Conservation (phyloP, 2,113 vertebrate genomes). For the Etheostoma cragini region DNA sequence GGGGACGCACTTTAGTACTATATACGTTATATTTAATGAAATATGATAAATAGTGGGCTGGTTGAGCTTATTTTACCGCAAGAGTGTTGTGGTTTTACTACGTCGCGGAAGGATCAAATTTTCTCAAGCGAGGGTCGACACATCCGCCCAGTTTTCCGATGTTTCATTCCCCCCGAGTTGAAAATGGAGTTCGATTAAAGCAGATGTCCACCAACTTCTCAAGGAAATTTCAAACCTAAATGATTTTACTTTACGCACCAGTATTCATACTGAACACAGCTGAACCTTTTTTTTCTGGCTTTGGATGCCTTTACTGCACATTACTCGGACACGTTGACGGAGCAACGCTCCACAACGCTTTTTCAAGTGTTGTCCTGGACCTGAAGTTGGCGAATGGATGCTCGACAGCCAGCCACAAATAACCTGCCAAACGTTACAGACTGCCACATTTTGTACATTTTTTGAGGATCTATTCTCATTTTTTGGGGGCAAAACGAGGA, state of each 20-base stretch:
- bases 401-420: conserved; percentile 79
- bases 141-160: conserved; percentile 92
- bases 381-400: conserved; percentile 84
- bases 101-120: conserved; percentile 85
- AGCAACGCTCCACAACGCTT: conserved; percentile 73
- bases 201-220: conserved; percentile 82
- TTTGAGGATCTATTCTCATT: conserved; percentile 65
- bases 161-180: conserved; percentile 82
- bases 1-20: background rate
- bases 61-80: background rate
- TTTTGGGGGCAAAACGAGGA: conserved; percentile 40
- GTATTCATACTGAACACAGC: background rate
- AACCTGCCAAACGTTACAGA: conserved; percentile 64
- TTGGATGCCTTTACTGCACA: conserved; percentile 71
- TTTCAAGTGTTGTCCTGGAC: conserved; percentile 80
- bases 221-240: conserved; percentile 45
- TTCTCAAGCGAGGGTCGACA: conserved; percentile 85
- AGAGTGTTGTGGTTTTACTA: conserved; percentile 65
- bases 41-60: background rate
- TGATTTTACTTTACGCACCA: conserved; percentile 19
- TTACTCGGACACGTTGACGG: conserved; percentile 75
- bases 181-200: conserved; percentile 88
- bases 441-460: conserved; percentile 43
- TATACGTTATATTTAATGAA: background rate
- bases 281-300: background rate